These are phyloP conservation scores for Dioctria rufipes DNA, from an alignment of 2,888 invertebrate species.

Conservation along the genomic window DNA sequence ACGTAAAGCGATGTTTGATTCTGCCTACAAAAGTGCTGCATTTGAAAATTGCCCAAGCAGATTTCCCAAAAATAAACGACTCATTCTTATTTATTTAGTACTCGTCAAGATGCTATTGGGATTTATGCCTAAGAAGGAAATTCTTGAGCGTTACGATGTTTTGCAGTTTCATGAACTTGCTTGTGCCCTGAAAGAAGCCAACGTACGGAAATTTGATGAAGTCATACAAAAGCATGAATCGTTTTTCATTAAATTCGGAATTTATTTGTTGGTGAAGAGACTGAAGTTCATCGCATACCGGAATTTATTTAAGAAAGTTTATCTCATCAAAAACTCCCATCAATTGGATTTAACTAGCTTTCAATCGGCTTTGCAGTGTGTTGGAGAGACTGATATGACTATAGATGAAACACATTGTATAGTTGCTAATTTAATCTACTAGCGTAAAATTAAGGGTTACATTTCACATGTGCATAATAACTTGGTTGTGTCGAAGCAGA, in stretches of 20 bases:
- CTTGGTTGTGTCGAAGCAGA: constrained; percentile 96
- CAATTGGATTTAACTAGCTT: constrained; percentile 91
- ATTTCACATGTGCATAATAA: constrained; percentile 98
- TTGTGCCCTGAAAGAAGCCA: constrained; percentile 90
- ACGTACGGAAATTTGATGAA: constrained; percentile 85
- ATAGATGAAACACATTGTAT: constrained; percentile 97
- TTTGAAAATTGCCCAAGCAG: constrained; percentile 90
- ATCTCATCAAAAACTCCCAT: constrained; percentile 82
- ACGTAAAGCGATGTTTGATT: constrained; percentile 98
- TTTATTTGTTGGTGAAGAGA: constrained; percentile 97
- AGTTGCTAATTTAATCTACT: constrained; percentile 95
- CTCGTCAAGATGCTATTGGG: constrained; percentile 98
- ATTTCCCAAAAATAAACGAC: constrained; percentile 87
- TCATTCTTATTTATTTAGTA: constrained; percentile 94
- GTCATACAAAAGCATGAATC: constrained; percentile 89
- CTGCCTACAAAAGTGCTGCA: constrained; percentile 94
- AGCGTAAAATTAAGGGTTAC: constrained; percentile 98
- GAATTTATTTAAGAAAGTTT: constrained; percentile 94
- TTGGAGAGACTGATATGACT: constrained; percentile 89
- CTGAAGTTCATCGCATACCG: constrained; percentile 95
- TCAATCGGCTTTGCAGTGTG: constrained; percentile 84
- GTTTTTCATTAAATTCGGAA: constrained; percentile 97
- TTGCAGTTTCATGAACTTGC: constrained; percentile 92
- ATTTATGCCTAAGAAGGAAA: constrained; percentile 87
- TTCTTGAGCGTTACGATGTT: constrained; percentile 91